Evolutionary conservation across 2,797 vertebrate genomes (phyloP).

Genomic region (Myotis myotis): DNA sequence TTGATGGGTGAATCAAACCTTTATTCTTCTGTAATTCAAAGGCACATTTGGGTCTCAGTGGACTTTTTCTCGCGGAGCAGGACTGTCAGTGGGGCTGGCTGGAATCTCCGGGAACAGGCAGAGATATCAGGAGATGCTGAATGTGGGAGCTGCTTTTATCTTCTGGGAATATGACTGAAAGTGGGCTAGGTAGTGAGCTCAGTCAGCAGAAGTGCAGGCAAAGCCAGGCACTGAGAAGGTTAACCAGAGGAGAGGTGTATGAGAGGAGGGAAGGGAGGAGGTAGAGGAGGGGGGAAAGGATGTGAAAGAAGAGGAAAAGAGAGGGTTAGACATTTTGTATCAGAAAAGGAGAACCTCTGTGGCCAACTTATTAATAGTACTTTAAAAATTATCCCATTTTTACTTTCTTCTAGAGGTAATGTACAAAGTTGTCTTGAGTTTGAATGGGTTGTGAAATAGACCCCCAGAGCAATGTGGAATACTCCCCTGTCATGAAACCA

Average conservation of each 20-base stretch:
- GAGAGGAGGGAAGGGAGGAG: not conserved
- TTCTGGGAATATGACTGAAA: not conserved
- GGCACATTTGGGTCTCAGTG: not conserved
- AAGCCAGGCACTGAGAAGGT: not conserved
- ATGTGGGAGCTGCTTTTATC: not conserved
- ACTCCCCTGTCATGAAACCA: conserved; percentile 8
- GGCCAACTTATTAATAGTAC: conserved; percentile 41
- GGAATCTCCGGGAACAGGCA: not conserved
- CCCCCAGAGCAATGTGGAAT: conserved; percentile 51
- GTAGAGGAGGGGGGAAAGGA: not conserved
- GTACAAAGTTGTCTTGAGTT: conserved; percentile 43
- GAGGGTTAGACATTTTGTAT: not conserved
- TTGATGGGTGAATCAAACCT: not conserved
- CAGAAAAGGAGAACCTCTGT: not conserved
- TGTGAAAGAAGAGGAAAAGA: not conserved
- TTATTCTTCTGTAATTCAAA: conserved; percentile 15
- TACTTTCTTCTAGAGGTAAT: not conserved
- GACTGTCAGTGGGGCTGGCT: not conserved
- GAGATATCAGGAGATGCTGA: not conserved
- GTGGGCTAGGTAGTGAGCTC: not conserved
- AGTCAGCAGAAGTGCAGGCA: not conserved
- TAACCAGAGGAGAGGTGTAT: not conserved
- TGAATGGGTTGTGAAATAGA: conserved; percentile 15
- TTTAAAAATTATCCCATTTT: conserved; percentile 51
- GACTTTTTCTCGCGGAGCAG: not conserved